Evolutionary conservation across 2,797 vertebrate species (phyloP).

Genomic region (Eurystomus glaucurus): DNA sequence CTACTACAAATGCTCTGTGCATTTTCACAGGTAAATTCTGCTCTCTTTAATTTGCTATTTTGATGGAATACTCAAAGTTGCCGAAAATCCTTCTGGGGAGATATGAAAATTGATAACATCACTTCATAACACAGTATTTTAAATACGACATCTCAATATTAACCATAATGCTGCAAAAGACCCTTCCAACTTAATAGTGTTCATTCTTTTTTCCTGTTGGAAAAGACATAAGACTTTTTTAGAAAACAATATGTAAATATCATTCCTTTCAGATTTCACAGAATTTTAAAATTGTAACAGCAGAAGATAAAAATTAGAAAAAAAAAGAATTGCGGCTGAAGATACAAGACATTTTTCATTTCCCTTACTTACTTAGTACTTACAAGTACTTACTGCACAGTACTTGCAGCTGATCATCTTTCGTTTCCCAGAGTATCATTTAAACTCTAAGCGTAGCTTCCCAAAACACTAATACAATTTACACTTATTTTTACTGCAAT

Average conservation of each 20-base stretch:
- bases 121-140: conserved; percentile 26
- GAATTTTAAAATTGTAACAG: neutral
- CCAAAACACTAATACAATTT: neutral
- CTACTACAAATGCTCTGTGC: neutral
- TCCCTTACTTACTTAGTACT: too few relatives aligned
- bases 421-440: neutral
- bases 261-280: conserved; percentile 27
- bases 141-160: conserved; percentile 24
- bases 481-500: neutral
- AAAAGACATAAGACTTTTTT: conserved; percentile 16
- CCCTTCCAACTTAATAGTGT: conserved; percentile 4
- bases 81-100: conserved; percentile 23
- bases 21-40: conserved; percentile 41
- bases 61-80: conserved; percentile 7
- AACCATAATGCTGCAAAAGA: conserved; percentile 20
- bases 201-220: conserved; percentile 23
- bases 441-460: neutral
- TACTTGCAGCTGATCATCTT: neutral
- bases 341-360: neutral
- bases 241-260: conserved; percentile 24
- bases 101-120: conserved; percentile 8
- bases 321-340: neutral
- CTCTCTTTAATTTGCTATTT: neutral
- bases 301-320: neutral
- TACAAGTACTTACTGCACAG: too few relatives aligned